phyloP scores from a whole-genome alignment of 2,888 invertebrate species.

The Vandiemenella viatica region DNA sequence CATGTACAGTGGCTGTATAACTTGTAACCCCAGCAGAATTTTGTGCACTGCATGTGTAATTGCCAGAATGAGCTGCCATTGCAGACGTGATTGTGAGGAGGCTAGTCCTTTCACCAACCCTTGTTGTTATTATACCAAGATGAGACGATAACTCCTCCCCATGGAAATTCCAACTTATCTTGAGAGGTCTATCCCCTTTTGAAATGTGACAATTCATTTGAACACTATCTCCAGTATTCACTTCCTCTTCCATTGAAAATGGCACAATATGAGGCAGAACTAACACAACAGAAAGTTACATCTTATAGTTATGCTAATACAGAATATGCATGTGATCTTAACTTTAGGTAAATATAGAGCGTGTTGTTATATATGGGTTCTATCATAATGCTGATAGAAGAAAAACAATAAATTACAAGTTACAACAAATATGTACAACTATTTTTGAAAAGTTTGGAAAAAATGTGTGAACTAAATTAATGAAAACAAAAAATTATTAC shows the following conservation, averaged over 20 bases:
- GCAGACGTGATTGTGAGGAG: constrained; percentile 26
- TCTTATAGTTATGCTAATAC: not conserved
- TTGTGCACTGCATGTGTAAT: constrained; percentile 54
- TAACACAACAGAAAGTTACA: not conserved
- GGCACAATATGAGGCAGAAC: constrained; percentile 21
- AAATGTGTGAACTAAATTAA: too few relatives aligned
- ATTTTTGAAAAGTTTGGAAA: too few relatives aligned
- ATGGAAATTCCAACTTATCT: constrained; percentile 20
- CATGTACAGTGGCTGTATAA: constrained; percentile 47
- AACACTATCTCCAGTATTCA: constrained; percentile 25
- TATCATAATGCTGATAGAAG: too few relatives aligned
- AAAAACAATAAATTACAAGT: too few relatives aligned
- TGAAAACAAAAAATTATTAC: too few relatives aligned
- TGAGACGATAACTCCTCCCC: constrained; percentile 18
- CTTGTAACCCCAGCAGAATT: constrained; percentile 52
- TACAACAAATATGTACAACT: too few relatives aligned
- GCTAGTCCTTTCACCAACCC: constrained; percentile 1
- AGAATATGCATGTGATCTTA: not conserved
- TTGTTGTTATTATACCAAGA: constrained; percentile 3
- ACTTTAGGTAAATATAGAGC: too few relatives aligned
- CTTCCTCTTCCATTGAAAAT: constrained; percentile 23
- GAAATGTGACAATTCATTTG: constrained; percentile 24
- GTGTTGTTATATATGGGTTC: too few relatives aligned
- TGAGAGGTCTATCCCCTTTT: constrained; percentile 23
- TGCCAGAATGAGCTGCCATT: constrained; percentile 52